phyloP scores from a whole-genome alignment of 1,140 invertebrate genomes.

The Drosophila lacertosa region DNA sequence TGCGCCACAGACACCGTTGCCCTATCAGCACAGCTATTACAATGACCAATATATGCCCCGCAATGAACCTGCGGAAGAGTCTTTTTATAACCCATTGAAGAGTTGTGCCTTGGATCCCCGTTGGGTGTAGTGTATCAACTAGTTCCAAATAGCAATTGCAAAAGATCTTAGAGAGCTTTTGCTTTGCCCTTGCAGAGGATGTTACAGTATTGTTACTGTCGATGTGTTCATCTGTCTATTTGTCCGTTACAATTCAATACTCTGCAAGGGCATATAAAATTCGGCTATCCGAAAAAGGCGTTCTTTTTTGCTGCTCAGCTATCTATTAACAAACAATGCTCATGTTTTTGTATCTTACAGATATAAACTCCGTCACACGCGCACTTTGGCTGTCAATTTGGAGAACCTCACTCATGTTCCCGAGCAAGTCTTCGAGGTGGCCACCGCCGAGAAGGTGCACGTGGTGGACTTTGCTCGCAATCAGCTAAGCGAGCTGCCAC shows the following conservation, averaged over 20 bases:
- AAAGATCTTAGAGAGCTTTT: neutral
- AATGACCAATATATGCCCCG: neutral
- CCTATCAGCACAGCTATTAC: slow-evolving; percentile 1
- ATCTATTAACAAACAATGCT: slow-evolving; percentile 3
- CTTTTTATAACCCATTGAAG: neutral
- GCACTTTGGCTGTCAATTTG: slow-evolving; percentile 87
- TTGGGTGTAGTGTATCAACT: slow-evolving; percentile 74
- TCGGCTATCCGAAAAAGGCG: neutral
- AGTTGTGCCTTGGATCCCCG: slow-evolving; percentile 41
- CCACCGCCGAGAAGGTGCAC: slow-evolving; percentile 88
- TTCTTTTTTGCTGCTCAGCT: neutral
- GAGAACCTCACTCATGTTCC: slow-evolving; percentile 88
- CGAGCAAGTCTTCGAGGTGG: slow-evolving; percentile 89
- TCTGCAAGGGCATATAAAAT: neutral
- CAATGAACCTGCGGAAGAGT: slow-evolving; percentile 7
- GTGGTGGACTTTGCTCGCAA: slow-evolving; percentile 93
- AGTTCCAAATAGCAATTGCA: slow-evolving; percentile 26
- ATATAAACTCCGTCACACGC: slow-evolving; percentile 90
- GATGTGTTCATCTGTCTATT: no score
- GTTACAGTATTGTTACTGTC: neutral
- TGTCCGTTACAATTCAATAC: neutral
- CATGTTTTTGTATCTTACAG: slow-evolving; percentile 80
- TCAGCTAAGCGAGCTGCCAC: slow-evolving; percentile 87
- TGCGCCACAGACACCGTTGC: neutral
- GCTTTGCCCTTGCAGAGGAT: neutral